Conservation (phyloP, 2,888 invertebrate species). For the Mantis religiosa region DNA sequence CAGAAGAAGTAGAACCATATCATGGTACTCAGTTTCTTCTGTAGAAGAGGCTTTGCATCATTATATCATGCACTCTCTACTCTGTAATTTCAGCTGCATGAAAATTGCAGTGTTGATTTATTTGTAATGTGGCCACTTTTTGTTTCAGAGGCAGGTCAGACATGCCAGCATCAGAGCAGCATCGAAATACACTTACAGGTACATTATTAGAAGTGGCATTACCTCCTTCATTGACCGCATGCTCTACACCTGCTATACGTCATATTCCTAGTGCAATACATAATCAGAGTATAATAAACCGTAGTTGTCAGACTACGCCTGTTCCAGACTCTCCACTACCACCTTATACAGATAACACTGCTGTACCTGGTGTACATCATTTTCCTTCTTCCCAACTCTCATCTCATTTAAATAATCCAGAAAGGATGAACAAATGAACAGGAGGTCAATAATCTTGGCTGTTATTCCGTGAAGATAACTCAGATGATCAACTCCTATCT, state of each 20-base stretch:
- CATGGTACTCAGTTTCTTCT: no score
- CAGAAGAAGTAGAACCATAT: no score
- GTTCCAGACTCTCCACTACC: slow-evolving; percentile 37
- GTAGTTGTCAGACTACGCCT: slow-evolving; percentile 34
- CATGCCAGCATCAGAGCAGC: not conserved
- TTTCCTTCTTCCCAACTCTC: not conserved
- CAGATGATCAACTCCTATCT: not conserved
- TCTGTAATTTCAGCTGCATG: not conserved
- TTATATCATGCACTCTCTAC: no score
- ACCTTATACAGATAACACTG: slow-evolving; percentile 32
- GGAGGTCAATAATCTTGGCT: slow-evolving; percentile 15
- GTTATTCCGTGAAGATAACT: slow-evolving; percentile 12
- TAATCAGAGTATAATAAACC: slow-evolving; percentile 18
- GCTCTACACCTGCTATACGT: slow-evolving; percentile 3
- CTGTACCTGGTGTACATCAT: not conserved
- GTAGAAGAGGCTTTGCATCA: no score
- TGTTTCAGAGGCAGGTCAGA: not conserved
- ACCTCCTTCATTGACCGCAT: not conserved
- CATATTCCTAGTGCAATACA: not conserved
- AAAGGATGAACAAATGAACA: not conserved
- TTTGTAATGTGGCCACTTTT: not conserved
- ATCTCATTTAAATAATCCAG: slow-evolving; percentile 38
- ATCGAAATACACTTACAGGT: not conserved
- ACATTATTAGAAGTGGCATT: not conserved
- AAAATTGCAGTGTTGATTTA: not conserved